Conservation (phyloP, 2,888 invertebrate species). For the Stenodera caucasica region DNA sequence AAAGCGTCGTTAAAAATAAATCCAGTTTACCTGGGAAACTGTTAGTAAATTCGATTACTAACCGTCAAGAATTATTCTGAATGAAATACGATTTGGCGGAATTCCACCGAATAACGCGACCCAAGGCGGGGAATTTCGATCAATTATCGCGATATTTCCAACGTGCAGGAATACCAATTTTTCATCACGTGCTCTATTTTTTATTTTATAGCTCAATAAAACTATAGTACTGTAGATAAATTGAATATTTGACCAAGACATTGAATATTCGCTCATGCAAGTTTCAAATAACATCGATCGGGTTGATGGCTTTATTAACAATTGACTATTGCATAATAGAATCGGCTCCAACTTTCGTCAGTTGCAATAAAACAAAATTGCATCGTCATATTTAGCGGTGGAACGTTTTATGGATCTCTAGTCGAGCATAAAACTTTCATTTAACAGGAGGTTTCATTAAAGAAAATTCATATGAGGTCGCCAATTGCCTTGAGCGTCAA, state of each 20-base stretch:
- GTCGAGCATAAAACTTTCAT: conserved; percentile 38
- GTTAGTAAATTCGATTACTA: conserved; percentile 1
- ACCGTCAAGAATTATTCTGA: no score
- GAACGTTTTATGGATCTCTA: conserved; percentile 38
- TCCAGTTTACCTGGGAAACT: neutral
- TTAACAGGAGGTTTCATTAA: conserved; percentile 32
- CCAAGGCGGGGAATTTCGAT: conserved; percentile 20
- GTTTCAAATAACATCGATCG: no score
- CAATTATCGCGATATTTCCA: no score
- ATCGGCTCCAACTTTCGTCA: conserved; percentile 1
- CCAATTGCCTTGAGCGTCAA: conserved; percentile 17
- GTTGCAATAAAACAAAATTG: conserved; percentile 24
- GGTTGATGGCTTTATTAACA: conserved; percentile 10
- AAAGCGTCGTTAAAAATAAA: neutral
- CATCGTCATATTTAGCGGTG: conserved; percentile 34
- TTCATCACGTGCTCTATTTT: no score
- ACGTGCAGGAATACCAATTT: no score
- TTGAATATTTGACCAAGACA: no score
- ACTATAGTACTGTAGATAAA: no score
- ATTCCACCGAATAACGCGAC: no score
- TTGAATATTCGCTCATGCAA: no score
- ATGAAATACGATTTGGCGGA: no score
- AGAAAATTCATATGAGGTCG: conserved; percentile 22
- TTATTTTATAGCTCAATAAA: no score
- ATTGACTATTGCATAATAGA: neutral